Evolutionary conservation across 2,797 vertebrate species (phyloP).

Genomic region (Hyperoplus lanceolatus): DNA sequence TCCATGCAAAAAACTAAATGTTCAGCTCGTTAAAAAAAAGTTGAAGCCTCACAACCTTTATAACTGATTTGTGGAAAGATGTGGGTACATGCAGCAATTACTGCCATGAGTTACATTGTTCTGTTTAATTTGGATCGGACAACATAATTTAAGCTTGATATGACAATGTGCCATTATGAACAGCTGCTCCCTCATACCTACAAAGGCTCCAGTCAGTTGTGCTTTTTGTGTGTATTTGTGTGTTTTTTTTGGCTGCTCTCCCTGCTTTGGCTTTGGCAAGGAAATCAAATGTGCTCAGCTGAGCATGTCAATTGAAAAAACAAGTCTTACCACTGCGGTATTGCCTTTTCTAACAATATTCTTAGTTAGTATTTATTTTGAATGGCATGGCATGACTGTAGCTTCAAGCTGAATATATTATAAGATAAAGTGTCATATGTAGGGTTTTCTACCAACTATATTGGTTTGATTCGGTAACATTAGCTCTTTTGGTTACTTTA

Average conservation of each 20-base stretch:
- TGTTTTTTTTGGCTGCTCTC: neutral
- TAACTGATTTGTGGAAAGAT: neutral
- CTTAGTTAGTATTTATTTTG: too few species aligned
- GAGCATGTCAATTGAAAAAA: constrained; percentile 21
- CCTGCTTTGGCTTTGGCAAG: constrained; percentile 16
- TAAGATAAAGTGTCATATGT: neutral
- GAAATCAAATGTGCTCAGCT: constrained; percentile 25
- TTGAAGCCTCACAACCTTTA: neutral
- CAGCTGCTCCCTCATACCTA: constrained; percentile 39
- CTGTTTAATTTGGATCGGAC: neutral
- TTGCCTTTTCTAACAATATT: neutral
- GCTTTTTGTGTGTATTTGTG: neutral
- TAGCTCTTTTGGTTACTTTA: too few species aligned
- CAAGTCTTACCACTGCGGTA: neutral
- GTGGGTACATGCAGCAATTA: neutral
- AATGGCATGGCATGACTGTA: neutral
- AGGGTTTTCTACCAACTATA: too few species aligned
- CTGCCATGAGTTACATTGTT: neutral
- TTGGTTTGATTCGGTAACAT: too few species aligned
- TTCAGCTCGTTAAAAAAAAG: neutral
- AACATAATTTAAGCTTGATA: constrained; percentile 1
- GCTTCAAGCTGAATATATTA: neutral
- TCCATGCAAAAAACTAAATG: neutral
- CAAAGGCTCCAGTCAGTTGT: neutral
- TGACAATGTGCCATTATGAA: constrained; percentile 21